Evolutionary conservation across 2,888 invertebrate species (phyloP), one percentile per base, ranked within the genome.

Genomic region (Clivina fossor): DNA sequence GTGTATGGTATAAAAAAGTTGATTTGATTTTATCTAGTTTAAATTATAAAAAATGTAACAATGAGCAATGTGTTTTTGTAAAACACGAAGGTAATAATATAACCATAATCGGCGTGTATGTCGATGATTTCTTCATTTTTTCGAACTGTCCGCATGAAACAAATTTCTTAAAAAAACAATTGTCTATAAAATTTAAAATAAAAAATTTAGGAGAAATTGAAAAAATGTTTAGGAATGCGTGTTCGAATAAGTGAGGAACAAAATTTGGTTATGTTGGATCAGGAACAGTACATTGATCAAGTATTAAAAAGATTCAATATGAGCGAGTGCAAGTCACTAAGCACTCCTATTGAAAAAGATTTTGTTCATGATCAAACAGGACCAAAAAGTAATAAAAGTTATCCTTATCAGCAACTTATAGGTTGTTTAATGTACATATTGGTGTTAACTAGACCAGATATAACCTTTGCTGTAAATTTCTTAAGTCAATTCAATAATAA

Each of bases 401-500:
- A 7, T 9, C 37, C 13, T 5, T 37, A 37, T 37, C 13, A 16
- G 18, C 5, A 43, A 43, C 13, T 43, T 4, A 4, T 43, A 22
- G 26, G 43, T 11, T 26, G 26, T 13, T 18, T 43, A 2, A 43
- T 43, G 24, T 43, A 43, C 61, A 15, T 56, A n/a, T 38, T 15
- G 11, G 43, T 43, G 15, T 24, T 43, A 15, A 24, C 43, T 2
- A 22, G 15, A 24, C 43, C 43, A 43, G 43, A 43, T 13, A 43
- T 43, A 2, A 9, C 26, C 4, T 43, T 13, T 22, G 4, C 51
- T 16, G 59, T 62, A 3, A 58, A 43, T 51, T 57, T 32, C 33
- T 43, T 62, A 22, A 60, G 59, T 26, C 63, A 63, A 46, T 62
- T 61, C 51, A 62, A 59, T 50, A 62, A 56, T 51, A 41, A 47